Conservation (phyloP, 2,113 vertebrate genomes). For the Litocranius walleri region DNA sequence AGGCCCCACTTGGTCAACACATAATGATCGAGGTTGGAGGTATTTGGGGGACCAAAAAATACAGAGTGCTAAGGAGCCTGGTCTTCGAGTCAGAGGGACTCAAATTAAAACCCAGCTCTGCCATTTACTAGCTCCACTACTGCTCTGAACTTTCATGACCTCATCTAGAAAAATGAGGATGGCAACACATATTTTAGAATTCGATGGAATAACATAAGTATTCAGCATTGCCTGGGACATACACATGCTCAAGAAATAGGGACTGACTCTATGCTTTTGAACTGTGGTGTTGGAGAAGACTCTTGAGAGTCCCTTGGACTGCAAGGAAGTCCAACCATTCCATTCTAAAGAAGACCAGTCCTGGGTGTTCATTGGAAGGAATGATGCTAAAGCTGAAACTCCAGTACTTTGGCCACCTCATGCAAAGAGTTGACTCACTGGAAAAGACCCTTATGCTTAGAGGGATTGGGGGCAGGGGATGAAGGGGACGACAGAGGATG, state of each 20-base stretch:
- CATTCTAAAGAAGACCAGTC: too few species aligned
- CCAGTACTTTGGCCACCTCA: too few species aligned
- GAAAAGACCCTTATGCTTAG: too few species aligned
- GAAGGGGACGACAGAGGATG: fast-evolving
- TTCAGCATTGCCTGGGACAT: not conserved
- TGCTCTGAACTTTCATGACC: not conserved
- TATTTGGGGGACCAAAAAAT: not conserved
- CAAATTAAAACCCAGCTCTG: not conserved
- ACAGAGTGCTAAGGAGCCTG: not conserved
- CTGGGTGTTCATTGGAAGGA: too few species aligned
- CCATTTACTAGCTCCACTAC: not conserved
- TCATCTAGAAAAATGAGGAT: not conserved
- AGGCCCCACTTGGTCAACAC: not conserved
- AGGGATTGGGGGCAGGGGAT: too few species aligned
- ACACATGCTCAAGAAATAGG: not conserved
- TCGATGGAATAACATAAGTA: not conserved
- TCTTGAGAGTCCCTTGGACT: too few species aligned
- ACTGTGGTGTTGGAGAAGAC: too few species aligned
- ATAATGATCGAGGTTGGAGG: not conserved
- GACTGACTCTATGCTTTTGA: not conserved
- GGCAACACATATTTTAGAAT: not conserved
- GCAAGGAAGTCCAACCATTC: too few species aligned
- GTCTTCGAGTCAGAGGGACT: not conserved
- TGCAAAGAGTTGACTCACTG: too few species aligned
- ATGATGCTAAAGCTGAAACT: too few species aligned